Evolutionary conservation across 2,888 invertebrate genomes (phyloP), one percentile per base, ranked within the genome.

Genomic region (Lysandra bellargus): DNA sequence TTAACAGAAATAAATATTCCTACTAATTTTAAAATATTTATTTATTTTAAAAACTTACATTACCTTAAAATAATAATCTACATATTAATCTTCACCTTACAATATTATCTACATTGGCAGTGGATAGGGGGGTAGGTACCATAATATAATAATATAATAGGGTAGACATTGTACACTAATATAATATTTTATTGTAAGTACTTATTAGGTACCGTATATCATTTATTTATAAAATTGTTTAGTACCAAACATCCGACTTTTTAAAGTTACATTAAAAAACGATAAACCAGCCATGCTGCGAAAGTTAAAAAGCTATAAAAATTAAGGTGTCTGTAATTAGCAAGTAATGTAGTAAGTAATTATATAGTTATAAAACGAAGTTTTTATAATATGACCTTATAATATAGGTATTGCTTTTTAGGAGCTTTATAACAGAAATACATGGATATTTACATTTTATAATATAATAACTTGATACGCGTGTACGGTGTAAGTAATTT

Each of bases 21-120:
- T 23, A 23, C 30, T 69, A 33, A 69, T 37, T 78, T 78, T 61
- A 78, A 78, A 78, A 57, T 61, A 64, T 78, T 60, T 78, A 78
- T 61, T 78, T 40, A 64, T 6, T 30, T 37, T 61, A 23, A n/a
- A 64, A 78, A 61, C 44, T 78, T 23, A 64, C 60, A 76, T 30
- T 57, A 78, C 78, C 61, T 57, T 78, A 37, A 57, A 76, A 76
- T 57, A 57, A 33, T 30, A 57, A 33, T 14, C 53, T 76, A 76
- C 53, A 44, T 76, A 23, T 23, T 23, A 76, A 76, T 53, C 14
- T 76, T 76, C 76, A 37, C 76, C 76, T 76, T 57, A 76, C 76
- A 76, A 61, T 69, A 69, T 64, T 75, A 75, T 76, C 76, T 76
- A 76, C 53, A 76, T 53, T 76, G 76, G 76, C 76, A 76, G 75